Base-by-base conservation (phyloP, 2,888 invertebrate species). In the Podotricha telesiphe region DNA sequence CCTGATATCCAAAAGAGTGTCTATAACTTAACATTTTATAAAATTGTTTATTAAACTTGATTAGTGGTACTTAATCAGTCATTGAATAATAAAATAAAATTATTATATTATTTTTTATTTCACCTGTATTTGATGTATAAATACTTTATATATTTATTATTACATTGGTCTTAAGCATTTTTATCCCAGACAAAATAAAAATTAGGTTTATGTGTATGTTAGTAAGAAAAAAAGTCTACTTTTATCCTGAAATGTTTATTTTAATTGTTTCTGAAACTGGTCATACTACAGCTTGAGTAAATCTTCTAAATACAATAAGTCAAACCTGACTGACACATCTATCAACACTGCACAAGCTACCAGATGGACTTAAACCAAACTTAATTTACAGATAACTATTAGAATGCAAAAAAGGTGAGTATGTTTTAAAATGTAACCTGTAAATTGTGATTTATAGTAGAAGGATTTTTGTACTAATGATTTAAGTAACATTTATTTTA, bases 191-290 rank as follows among this genome's bases (percentile, higher is more conserved):
- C n/a, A 17, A 10, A 37, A 53, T 53, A 53, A 55, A 4, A 34
- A 17, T 15, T 17, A 17, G 2, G 34, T 53, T 28, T 55, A 28
- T 28, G 2, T 28, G 28, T 2, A 19, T 17, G 11, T 34, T 34
- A 17, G 34, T 37, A 37, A 37, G 17, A 19, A 17, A n/a, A 55
- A 17, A 34, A 0, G 17, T 8, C 17, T 55, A 37, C 55, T 55
- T 55, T 55, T 55, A 55, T 55, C 55, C 55, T 55, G 55, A 55
- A 55, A 55, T 28, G n/a, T 34, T 17, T 17, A 55, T 17, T 17
- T 11, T 55, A 34, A 0, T 6, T 5, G 4, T 17, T 5, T 37
- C 37, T 17, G 11, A 19, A 37, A 17, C 11, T 34, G 10, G 17
- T 55, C 34, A 55, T 37, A 34, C 11, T 17, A 34, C 17, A 5